Conservation (phyloP, 2,888 invertebrate genomes). For the Autographa gamma region DNA sequence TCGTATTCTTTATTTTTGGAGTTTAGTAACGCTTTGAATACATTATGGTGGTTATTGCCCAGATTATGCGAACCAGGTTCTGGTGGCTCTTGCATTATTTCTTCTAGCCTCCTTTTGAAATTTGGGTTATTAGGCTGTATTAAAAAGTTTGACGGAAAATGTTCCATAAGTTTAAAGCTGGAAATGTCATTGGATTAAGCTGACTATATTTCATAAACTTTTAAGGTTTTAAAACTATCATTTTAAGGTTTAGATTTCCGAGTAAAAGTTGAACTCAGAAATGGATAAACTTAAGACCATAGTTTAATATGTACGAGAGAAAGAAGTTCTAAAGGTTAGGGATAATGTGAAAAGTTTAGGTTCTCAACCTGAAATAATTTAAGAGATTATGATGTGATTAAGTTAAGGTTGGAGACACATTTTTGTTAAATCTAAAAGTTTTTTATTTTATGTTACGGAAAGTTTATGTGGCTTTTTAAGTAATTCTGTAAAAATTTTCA, state of each 20-base stretch:
- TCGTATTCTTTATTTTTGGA: constrained; percentile 13
- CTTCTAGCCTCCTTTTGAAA: too few relatives aligned
- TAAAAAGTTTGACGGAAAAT: too few relatives aligned
- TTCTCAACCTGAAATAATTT: constrained; percentile 5
- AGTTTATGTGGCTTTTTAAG: neutral
- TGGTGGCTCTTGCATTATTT: too few relatives aligned
- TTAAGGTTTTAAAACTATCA: neutral
- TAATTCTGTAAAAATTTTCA: too few relatives aligned
- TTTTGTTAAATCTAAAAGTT: neutral
- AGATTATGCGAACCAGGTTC: too few relatives aligned
- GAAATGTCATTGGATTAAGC: too few relatives aligned
- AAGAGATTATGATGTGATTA: neutral
- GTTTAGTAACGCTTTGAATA: too few relatives aligned
- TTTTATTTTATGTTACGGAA: neutral
- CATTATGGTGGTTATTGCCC: too few relatives aligned
- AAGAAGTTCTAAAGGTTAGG: neutral
- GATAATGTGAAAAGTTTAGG: constrained; percentile 26
- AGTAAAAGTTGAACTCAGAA: constrained; percentile 12
- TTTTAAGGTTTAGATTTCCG: neutral
- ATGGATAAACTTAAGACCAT: constrained; percentile 19
- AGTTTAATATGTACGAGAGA: constrained; percentile 15
- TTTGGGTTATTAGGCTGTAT: too few relatives aligned
- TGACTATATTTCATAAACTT: too few relatives aligned
- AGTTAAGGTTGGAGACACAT: neutral
- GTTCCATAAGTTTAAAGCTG: too few relatives aligned